Base-by-base conservation (phyloP, 1,140 invertebrate species). In the Holcopasites calliopsidis region DNA sequence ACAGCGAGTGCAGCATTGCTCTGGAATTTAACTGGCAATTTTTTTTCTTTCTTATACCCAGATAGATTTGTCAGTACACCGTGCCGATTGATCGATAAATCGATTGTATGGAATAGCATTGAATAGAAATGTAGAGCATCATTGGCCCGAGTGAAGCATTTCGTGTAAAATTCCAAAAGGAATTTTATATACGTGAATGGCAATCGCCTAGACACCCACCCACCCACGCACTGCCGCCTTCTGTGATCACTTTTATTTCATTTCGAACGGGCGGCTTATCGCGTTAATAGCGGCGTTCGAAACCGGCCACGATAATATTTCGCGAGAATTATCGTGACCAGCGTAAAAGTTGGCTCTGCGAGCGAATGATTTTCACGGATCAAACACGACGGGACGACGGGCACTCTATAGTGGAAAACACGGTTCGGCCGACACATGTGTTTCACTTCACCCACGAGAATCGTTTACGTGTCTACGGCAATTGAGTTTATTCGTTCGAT, bases 151-250 rank as follows among this genome's bases (percentile, higher is more conserved):
- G 16, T 66, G 28, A 31, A 58, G 66, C 68, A 65, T 80, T 80
- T 80, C 52, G 40, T 42, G 21, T 3, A 42, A 80, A 73, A 77
- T 80, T 73, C 74, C 38, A 65, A 73, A 49, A 61, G 66, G 72
- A 76, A 78, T 81, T 71, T 77, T 72, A 60, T 81, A 49, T 80
- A 72, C 62, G 68, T 49, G 77, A 84, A 58, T 76, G 69, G 78
- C 75, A 74, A 78, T 80, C 64, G 83, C 58, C n/a, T 80, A 80
- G 80, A 85, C 76, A 80, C 75, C 82, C 80, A 85, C 85, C 87
- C 87, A 89, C 88, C 88, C 87, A 89, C 87, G 87, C 87, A 88
- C 85, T 87, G 83, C 83, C 85, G 85, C 85, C 85, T 86, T 88
- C 81, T 76, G 69, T 76, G 77, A 83, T 71, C 68, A 86, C 65